These are phyloP conservation scores for Drosophila bipectinata DNA, from an alignment of 1,140 invertebrate genomes.

Conservation along the genomic window DNA sequence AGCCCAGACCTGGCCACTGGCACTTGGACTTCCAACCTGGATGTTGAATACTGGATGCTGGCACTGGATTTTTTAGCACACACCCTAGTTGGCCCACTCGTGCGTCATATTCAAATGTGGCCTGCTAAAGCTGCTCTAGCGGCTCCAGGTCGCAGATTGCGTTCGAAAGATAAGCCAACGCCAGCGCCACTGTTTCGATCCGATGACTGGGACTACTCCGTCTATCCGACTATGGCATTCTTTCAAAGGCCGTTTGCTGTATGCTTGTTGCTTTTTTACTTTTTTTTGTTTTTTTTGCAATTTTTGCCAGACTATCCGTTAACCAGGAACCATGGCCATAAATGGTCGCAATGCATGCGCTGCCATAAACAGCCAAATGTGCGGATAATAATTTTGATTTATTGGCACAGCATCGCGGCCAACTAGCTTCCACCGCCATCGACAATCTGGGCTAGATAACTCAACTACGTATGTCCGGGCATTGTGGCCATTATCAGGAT, in stretches of 20 bases:
- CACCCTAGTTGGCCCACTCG: slow-evolving; percentile 75
- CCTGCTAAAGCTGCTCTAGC: slow-evolving; percentile 21
- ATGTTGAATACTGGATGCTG: background rate
- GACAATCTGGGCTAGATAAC: slow-evolving; percentile 72
- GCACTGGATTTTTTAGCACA: slow-evolving; percentile 44
- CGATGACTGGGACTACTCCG: slow-evolving; percentile 31
- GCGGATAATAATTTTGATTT: slow-evolving; percentile 81
- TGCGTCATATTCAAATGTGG: slow-evolving; percentile 80
- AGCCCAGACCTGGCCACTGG: slow-evolving; percentile 55
- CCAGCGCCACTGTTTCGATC: slow-evolving; percentile 73
- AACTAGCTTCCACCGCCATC: slow-evolving; percentile 24
- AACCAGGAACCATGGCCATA: slow-evolving; percentile 73
- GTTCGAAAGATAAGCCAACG: slow-evolving; percentile 68
- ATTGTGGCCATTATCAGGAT: slow-evolving; percentile 58
- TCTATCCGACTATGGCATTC: slow-evolving; percentile 59
- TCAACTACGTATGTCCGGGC: slow-evolving; percentile 38
- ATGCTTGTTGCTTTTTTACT: background rate
- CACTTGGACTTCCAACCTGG: slow-evolving; percentile 6
- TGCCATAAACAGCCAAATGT: slow-evolving; percentile 77
- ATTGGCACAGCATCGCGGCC: slow-evolving; percentile 57
- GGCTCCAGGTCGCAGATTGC: slow-evolving; percentile 67
- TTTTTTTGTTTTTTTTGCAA: background rate
- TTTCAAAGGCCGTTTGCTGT: slow-evolving; percentile 70
- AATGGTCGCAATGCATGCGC: slow-evolving; percentile 68
- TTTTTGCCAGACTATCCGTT: slow-evolving; percentile 24